A percentile compares a stretch with the other conserved stretches of the same genome.
Conservation (phyloP, 2,797 vertebrate genomes). For the Ispidina lecontei region DNA sequence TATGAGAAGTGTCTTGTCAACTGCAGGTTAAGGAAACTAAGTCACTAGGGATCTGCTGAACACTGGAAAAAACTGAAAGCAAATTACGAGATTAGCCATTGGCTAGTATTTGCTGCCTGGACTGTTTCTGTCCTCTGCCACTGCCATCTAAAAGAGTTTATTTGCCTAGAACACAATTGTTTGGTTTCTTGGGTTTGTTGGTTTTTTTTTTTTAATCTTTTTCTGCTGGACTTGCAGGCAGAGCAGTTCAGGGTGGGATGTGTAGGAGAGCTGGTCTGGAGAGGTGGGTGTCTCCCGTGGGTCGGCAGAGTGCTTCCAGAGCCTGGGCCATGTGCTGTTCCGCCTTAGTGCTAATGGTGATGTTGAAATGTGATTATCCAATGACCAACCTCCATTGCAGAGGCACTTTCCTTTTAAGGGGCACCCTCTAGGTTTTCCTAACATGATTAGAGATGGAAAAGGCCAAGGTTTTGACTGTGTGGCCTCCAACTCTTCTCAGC, state of each 20-base stretch:
- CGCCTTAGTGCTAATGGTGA: not conserved
- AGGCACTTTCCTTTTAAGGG: not conserved
- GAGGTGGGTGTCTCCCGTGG: accelerated
- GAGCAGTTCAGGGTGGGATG: not conserved
- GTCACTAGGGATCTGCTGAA: not conserved
- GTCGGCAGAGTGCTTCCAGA: not conserved
- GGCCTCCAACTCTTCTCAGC: not conserved
- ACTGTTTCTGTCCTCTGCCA: not conserved
- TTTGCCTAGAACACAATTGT: not conserved
- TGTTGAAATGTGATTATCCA: not conserved
- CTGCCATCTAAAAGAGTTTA: not conserved
- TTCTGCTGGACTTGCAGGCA: not conserved
- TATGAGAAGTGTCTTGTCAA: not conserved
- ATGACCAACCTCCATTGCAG: not conserved
- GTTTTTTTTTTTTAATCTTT: too few species aligned
- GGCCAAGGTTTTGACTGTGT: not conserved
- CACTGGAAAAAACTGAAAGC: not conserved
- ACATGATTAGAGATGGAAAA: not conserved
- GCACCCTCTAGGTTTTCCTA: not conserved
- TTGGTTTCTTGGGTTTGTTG: not conserved
- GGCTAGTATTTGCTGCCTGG: not conserved
- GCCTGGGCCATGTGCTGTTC: not conserved
- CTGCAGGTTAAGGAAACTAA: not conserved
- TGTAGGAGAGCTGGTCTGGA: not conserved
- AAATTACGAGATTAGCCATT: not conserved